These are phyloP conservation scores for Arion vulgaris DNA, from an alignment of 1,140 invertebrate genomes.

Conservation along the genomic window DNA sequence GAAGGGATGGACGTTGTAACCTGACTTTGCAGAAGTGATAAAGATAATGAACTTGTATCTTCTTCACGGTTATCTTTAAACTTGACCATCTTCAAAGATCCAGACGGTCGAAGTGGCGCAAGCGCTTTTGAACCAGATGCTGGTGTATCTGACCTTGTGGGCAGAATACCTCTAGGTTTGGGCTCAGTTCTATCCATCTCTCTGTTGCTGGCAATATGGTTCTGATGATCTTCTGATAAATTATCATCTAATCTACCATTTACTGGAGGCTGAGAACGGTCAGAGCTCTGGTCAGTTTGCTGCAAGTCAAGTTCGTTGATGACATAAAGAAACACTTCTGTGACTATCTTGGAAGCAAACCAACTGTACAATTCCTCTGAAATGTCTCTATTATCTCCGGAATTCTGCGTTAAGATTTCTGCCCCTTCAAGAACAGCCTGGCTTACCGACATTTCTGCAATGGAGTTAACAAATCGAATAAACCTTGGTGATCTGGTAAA, in stretches of 20 bases:
- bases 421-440: slow-evolving; percentile 32
- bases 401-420: neutral
- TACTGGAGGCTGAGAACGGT: neutral
- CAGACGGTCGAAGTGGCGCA: neutral
- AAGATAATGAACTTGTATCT: neutral
- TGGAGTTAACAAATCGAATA: slow-evolving; percentile 23
- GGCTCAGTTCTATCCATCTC: neutral
- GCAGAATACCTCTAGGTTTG: slow-evolving; percentile 19
- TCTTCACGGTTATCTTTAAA: slow-evolving; percentile 19
- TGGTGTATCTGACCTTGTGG: neutral
- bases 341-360: slow-evolving; percentile 48
- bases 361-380: slow-evolving; percentile 44
- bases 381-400: slow-evolving; percentile 1
- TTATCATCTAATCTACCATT: neutral
- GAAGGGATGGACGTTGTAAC: neutral
- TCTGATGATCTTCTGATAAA: neutral
- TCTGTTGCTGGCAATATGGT: neutral
- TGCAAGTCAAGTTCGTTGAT: slow-evolving; percentile 23
- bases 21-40: neutral
- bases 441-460: slow-evolving; percentile 16
- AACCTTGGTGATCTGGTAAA: slow-evolving; percentile 14
- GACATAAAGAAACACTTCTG: slow-evolving; percentile 43
- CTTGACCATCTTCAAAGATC: slow-evolving; percentile 18
- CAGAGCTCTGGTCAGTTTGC: neutral
- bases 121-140: neutral